Evolutionary conservation across 2,888 invertebrate genomes (phyloP).

Genomic region (Neuroscelio doddi): DNA sequence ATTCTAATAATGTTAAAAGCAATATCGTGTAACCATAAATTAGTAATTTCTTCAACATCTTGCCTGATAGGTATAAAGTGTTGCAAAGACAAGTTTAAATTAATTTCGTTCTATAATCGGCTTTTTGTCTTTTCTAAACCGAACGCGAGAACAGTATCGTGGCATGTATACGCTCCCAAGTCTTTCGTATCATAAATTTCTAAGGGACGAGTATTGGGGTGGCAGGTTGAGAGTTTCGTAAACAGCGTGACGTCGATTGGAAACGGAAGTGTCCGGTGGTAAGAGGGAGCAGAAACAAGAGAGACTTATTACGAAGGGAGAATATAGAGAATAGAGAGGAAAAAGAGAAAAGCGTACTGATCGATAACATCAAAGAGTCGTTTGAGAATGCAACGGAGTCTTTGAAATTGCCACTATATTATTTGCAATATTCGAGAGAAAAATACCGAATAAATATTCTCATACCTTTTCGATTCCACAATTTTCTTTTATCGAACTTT

Average conservation of each 20-base stretch:
- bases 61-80: not conserved
- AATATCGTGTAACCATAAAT: slow-evolving; percentile 13
- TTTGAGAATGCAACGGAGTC: slow-evolving; percentile 20
- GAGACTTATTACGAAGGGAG: slow-evolving; percentile 31
- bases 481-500: slow-evolving; percentile 16
- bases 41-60: slow-evolving; percentile 2
- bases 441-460: slow-evolving; percentile 36
- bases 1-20: slow-evolving; percentile 1
- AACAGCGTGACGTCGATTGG: slow-evolving; percentile 57
- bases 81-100: slow-evolving; percentile 1
- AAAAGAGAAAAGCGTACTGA: slow-evolving; percentile 7
- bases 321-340: slow-evolving; percentile 15
- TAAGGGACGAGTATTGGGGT: slow-evolving; percentile 36
- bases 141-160: slow-evolving; percentile 7
- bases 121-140: slow-evolving; percentile 9
- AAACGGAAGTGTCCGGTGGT: slow-evolving; percentile 50
- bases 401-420: slow-evolving; percentile 35
- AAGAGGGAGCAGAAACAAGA: slow-evolving; percentile 27
- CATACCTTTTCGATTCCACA: slow-evolving; percentile 4
- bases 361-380: slow-evolving; percentile 32
- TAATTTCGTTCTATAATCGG: slow-evolving; percentile 10
- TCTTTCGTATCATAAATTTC: slow-evolving; percentile 56
- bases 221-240: slow-evolving; percentile 57
- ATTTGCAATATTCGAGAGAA: slow-evolving; percentile 32
- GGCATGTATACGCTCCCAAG: slow-evolving; percentile 28